Evolutionary conservation across 2,888 invertebrate genomes (phyloP).

Genomic region (Agrotis ipsilon): DNA sequence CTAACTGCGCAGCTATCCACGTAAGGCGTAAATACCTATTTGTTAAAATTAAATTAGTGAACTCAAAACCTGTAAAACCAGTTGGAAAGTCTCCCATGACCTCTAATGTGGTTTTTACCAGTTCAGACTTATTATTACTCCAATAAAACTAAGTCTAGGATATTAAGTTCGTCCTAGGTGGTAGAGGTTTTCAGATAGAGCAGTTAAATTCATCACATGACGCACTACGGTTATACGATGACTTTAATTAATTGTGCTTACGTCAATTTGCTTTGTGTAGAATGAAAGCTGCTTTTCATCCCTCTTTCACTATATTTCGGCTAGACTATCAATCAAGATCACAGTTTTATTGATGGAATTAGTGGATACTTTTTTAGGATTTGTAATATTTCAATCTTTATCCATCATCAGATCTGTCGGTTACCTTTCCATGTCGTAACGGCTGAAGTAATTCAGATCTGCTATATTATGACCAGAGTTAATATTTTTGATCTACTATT

Average conservation of each 20-base stretch:
- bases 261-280: not conserved
- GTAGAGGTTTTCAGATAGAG: constrained; percentile 7
- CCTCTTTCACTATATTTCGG: not conserved
- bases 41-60: not conserved
- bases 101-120: constrained; percentile 9
- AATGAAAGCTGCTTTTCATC: not conserved
- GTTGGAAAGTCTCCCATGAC: constrained; percentile 24
- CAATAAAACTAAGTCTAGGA: not conserved
- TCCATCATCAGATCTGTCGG: too few species aligned
- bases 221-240: constrained; percentile 16
- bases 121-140: constrained; percentile 5
- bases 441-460: too few species aligned
- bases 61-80: constrained; percentile 8
- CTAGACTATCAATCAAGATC: not conserved
- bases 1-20: not conserved
- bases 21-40: not conserved
- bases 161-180: constrained; percentile 9
- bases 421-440: not conserved
- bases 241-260: constrained; percentile 5
- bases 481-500: too few species aligned
- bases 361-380: not conserved
- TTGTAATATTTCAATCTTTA: not conserved
- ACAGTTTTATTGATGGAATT: not conserved
- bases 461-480: too few species aligned
- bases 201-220: constrained; percentile 19